These are phyloP conservation scores for Hassar affinis DNA, from an alignment of 2,113 vertebrate species.

Conservation along the genomic window DNA sequence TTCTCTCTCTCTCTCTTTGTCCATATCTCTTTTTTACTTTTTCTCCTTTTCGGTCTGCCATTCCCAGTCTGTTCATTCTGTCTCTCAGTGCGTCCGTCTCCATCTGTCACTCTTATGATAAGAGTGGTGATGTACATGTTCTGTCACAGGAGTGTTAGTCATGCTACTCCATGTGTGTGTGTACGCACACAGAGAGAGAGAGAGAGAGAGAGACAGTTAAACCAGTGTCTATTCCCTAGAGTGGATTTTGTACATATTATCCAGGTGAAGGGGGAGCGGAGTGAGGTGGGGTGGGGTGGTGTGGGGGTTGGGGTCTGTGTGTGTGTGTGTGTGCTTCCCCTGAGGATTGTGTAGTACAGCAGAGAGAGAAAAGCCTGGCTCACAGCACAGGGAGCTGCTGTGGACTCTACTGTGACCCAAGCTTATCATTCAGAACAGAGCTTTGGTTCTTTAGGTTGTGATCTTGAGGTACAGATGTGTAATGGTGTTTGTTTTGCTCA, in stretches of 20 bases:
- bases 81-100: not conserved
- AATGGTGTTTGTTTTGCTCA: not conserved
- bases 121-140: not conserved
- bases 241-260: no score
- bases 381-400: no score
- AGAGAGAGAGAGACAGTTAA: no score
- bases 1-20: not conserved
- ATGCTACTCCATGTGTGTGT: not conserved
- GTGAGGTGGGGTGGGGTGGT: no score
- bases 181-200: not conserved
- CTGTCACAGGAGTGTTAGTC: not conserved
- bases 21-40: slow-evolving; percentile 18
- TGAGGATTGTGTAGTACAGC: no score
- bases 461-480: not conserved
- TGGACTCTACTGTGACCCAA: no score
- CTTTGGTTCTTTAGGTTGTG: not conserved
- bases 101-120: not conserved
- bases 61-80: slow-evolving; percentile 18
- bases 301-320: not conserved
- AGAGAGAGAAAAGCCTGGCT: no score
- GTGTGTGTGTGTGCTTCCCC: not conserved
- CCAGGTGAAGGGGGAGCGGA: no score
- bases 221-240: no score
- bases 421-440: not conserved
- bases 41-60: slow-evolving; percentile 1